Evolutionary conservation across 2,888 invertebrate genomes (phyloP), one percentile per base, ranked within the genome.

Genomic region (Dynastes tityus): DNA sequence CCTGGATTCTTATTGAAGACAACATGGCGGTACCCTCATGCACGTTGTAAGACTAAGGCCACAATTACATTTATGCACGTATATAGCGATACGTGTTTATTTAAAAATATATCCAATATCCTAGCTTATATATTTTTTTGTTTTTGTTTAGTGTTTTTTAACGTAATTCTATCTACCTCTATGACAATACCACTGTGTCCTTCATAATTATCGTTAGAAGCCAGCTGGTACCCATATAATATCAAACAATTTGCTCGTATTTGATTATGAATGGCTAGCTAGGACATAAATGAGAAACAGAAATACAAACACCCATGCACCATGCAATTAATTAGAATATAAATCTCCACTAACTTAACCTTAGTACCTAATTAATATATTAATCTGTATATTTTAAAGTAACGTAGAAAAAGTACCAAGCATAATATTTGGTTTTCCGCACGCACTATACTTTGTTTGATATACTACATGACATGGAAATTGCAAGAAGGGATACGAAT

Each of bases 1-100:
- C 71, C 58, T 58, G 58, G 58, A 74, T 78, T 78, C 75, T 75
- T 67, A 65, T 63, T 49, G 51, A 67, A 73, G 63, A 37, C 67
- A 67, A 13, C 67, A 78, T 78, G 78, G 68, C 63, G 78, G 78
- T 78, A 78, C 78, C 78, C 75, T 64, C 78, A 78, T 78, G 61
- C 29, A 32, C 49, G 29, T 51, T 64, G 55, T 45, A 73, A 45
- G 67, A 64, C 58, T 58, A 78, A 78, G 78, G 78, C 67, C 78
- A 75, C 74, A 68, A 75, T 78, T 75, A 75, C 64, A 32, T 29
- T 27, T 64, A 53, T 29, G 70, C 27, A 6, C 53, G 45, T 45
- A 45, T 45, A 45, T 45, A n/a, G 11, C 16, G 5, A 53, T n/a
- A n/a, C n/a, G 16, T 16, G 53, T n/a, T 53, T 16, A n/a, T 68